Percentiles rank a stretch among this genome's conserved stretches.
These are phyloP conservation scores for Lepus americanus DNA, from an alignment of 2,113 vertebrate species.

Conservation along the genomic window DNA sequence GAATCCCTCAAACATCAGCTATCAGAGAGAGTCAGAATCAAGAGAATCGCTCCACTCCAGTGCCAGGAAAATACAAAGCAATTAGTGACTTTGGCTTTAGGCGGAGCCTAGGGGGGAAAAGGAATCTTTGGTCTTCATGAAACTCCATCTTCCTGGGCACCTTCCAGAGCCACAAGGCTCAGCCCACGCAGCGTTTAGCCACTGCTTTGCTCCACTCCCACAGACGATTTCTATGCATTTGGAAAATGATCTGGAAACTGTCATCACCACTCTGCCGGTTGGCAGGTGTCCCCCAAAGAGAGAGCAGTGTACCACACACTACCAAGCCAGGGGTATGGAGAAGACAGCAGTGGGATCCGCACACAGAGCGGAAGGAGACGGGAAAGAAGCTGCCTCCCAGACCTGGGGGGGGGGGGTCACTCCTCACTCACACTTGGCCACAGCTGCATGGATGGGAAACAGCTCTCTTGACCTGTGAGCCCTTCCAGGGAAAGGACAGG, in stretches of 20 bases:
- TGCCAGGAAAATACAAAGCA: conserved; percentile 57
- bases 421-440: neutral
- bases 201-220: conserved; percentile 68
- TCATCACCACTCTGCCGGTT: conserved; percentile 78
- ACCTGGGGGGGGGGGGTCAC: neutral
- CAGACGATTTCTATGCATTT: conserved; percentile 75
- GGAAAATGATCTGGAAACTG: conserved; percentile 83
- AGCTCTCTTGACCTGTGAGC: accelerated
- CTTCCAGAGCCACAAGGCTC: conserved; percentile 69
- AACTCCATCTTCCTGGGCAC: conserved; percentile 66
- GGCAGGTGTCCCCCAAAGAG: conserved; percentile 76
- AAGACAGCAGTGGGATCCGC: neutral
- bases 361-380: too few species aligned
- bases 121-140: conserved; percentile 24
- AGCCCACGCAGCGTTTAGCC: conserved; percentile 68
- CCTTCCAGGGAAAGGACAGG: neutral
- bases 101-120: conserved; percentile 50
- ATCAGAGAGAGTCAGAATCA: neutral
- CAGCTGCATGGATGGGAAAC: accelerated
- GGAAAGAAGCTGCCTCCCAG: accelerated
- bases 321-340: neutral
- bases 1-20: neutral
- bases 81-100: conserved; percentile 24
- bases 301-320: conserved; percentile 67
- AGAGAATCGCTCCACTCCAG: neutral